These are phyloP conservation scores for Microctonus aethiopoides DNA, from an alignment of 2,888 invertebrate species.

Conservation along the genomic window DNA sequence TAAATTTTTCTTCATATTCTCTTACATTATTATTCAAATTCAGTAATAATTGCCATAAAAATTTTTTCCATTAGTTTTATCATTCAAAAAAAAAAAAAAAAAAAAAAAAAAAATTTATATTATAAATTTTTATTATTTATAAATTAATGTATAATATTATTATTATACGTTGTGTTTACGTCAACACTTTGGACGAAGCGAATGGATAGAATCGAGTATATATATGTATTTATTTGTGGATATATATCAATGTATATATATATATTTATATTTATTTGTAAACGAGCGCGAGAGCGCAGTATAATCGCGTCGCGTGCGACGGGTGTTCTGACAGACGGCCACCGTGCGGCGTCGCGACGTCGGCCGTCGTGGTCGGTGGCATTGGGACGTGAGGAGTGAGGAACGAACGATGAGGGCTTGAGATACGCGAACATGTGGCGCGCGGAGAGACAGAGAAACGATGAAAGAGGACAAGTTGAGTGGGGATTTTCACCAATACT, in stretches of 20 bases:
- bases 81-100: too few species aligned
- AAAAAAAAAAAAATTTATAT: too few species aligned
- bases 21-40: too few species aligned
- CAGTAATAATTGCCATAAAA: too few species aligned
- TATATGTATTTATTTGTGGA: not conserved
- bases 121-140: not conserved
- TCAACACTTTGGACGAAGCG: constrained; percentile 12
- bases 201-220: not conserved
- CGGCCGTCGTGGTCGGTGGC: constrained; percentile 25
- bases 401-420: not conserved
- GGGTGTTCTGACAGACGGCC: constrained; percentile 23
- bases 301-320: constrained; percentile 37
- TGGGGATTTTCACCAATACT: constrained; percentile 10
- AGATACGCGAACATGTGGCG: not conserved
- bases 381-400: constrained; percentile 1
- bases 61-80: too few species aligned
- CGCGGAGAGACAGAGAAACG: not conserved
- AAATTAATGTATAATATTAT: not conserved
- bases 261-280: not conserved
- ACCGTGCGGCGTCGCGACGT: constrained; percentile 31
- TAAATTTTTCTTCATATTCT: too few species aligned
- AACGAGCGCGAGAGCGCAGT: constrained; percentile 17
- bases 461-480: not conserved
- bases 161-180: not conserved
- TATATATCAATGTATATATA: constrained; percentile 1